phyloP scores from a whole-genome alignment of 2,113 vertebrate genomes.

The Chlorodrepanis virens region DNA sequence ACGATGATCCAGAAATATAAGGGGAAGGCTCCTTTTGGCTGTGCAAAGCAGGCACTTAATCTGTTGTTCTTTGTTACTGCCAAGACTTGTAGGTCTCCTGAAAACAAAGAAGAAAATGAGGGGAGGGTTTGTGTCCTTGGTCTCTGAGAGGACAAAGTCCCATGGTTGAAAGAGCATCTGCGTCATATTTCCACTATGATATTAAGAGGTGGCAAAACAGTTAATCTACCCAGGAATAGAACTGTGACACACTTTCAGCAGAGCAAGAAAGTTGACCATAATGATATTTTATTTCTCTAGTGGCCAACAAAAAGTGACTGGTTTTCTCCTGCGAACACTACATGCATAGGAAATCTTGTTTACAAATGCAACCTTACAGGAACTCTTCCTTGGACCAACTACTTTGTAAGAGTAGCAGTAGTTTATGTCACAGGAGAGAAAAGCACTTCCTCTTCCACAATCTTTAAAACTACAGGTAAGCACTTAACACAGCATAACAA shows the following conservation, averaged over 20 bases:
- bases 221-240: not conserved
- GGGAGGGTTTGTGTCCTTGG: not conserved
- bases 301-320: constrained; percentile 44
- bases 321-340: constrained; percentile 41
- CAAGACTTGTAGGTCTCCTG: not conserved
- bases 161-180: not conserved
- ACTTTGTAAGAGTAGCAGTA: constrained; percentile 57
- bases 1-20: not conserved
- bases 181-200: not conserved
- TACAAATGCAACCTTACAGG: constrained; percentile 63
- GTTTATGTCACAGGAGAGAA: constrained; percentile 59
- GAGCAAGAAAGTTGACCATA: not conserved
- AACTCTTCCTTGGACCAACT: constrained; percentile 57
- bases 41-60: not conserved
- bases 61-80: not conserved
- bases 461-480: constrained; percentile 74
- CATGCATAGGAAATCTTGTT: constrained; percentile 1
- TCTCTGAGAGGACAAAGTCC: not conserved
- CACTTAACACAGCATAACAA: not conserved
- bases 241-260: not conserved
- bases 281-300: constrained; percentile 48
- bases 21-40: not conserved
- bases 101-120: not conserved
- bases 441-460: constrained; percentile 56
- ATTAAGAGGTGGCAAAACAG: not conserved